phyloP scores from a whole-genome alignment of 1,140 invertebrate species.

The Bombus ignitus region DNA sequence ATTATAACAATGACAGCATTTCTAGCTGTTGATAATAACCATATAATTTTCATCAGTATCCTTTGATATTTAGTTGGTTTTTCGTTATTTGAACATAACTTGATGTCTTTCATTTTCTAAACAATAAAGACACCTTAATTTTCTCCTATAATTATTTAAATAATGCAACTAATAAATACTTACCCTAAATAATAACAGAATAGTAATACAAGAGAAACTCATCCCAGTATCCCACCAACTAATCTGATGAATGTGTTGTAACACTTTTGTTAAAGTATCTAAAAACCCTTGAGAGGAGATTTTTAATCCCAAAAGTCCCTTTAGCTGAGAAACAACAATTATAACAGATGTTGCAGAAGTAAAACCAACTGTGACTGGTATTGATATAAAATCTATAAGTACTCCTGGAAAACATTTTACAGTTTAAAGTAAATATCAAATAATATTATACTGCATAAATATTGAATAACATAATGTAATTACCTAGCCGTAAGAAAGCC shows the following conservation, averaged over 20 bases:
- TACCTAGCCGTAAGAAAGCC: slow-evolving; percentile 92
- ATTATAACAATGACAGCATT: slow-evolving; percentile 91
- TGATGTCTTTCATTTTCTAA: slow-evolving; percentile 87
- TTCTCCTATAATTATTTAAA: background rate
- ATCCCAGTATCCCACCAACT: slow-evolving; percentile 87
- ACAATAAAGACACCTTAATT: background rate
- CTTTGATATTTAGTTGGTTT: slow-evolving; percentile 79
- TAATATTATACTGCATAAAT: too few relatives aligned
- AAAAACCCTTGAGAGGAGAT: slow-evolving; percentile 89
- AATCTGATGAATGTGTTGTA: slow-evolving; percentile 85
- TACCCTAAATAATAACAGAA: slow-evolving; percentile 88
- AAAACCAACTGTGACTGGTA: slow-evolving; percentile 96
- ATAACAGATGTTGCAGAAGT: slow-evolving; percentile 97
- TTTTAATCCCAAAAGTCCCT: slow-evolving; percentile 90
- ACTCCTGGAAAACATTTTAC: slow-evolving; percentile 87
- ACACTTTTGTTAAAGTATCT: slow-evolving; percentile 87
- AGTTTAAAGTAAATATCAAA: background rate
- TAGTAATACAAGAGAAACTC: slow-evolving; percentile 87
- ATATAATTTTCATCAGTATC: slow-evolving; percentile 85
- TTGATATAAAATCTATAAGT: slow-evolving; percentile 96
- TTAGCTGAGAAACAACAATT: slow-evolving; percentile 94
- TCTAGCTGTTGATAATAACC: slow-evolving; percentile 90
- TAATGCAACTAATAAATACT: slow-evolving; percentile 46
- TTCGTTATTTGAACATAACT: slow-evolving; percentile 74
- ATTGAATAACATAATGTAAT: background rate